A percentile compares a stretch with the other conserved stretches of the same genome.
Evolutionary conservation across 1,140 invertebrate species (phyloP).

Genomic region (Cotesia chilonis): DNA sequence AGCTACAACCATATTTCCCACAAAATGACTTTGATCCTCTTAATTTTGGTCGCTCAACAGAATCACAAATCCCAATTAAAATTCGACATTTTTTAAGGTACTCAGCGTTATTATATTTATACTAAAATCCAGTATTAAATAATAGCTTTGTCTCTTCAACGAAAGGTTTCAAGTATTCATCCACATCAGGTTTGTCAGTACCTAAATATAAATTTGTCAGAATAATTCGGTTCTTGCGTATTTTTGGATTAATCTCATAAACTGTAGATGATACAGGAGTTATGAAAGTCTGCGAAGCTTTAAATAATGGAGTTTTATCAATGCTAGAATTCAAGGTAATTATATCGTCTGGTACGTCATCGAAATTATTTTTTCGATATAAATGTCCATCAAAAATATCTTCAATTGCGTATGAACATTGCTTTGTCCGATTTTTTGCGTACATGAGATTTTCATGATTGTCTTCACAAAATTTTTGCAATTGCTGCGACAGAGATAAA

Average conservation of each 20-base stretch:
- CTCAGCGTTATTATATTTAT: slow-evolving; percentile 22
- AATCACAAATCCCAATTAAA: slow-evolving; percentile 42
- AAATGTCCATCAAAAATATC: slow-evolving; percentile 9
- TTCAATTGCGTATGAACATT: not conserved
- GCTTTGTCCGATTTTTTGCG: not conserved
- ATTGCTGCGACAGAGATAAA: too few species aligned
- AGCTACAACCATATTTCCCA: slow-evolving; percentile 46
- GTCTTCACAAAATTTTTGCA: too few species aligned
- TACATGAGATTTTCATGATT: not conserved
- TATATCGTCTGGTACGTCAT: not conserved
- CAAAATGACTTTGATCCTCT: slow-evolving; percentile 43
- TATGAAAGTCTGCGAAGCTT: slow-evolving; percentile 30
- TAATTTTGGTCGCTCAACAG: slow-evolving; percentile 40
- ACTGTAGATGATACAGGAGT: slow-evolving; percentile 38
- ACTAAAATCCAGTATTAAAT: slow-evolving; percentile 37
- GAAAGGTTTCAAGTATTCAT: slow-evolving; percentile 43
- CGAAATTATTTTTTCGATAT: not conserved
- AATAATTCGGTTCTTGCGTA: slow-evolving; percentile 29
- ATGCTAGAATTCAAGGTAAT: slow-evolving; percentile 38
- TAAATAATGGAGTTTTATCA: slow-evolving; percentile 41
- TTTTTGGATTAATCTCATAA: slow-evolving; percentile 27
- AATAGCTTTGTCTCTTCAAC: slow-evolving; percentile 35
- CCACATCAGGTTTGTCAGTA: slow-evolving; percentile 41
- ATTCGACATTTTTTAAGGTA: slow-evolving; percentile 40
- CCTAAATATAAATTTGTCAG: slow-evolving; percentile 41